A percentile compares a stretch with the other conserved stretches of the same genome.
These are phyloP conservation scores for Molanna angustata DNA, from an alignment of 2,888 invertebrate species.

Conservation along the genomic window DNA sequence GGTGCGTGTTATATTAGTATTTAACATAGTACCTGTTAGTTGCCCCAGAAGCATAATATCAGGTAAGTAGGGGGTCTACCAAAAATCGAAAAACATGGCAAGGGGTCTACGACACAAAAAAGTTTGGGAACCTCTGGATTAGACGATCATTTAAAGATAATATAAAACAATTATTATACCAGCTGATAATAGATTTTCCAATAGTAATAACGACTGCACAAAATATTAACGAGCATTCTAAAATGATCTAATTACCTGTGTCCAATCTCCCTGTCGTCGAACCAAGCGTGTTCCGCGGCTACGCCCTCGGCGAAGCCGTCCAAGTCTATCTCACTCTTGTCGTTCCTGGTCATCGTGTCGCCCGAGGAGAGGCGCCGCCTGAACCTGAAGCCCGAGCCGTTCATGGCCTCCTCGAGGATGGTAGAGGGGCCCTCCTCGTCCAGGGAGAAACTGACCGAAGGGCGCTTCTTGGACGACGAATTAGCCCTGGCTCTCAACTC, in stretches of 20 bases:
- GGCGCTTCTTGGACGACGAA: conserved; percentile 46
- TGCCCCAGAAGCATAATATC: too few species aligned
- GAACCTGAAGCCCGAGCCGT: conserved; percentile 32
- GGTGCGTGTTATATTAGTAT: too few species aligned
- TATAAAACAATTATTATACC: too few species aligned
- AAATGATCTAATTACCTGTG: conserved; percentile 54
- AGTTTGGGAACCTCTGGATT: too few species aligned
- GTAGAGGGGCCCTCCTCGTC: conserved; percentile 45
- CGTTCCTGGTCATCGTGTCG: conserved; percentile 37
- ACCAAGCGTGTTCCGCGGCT: conserved; percentile 48
- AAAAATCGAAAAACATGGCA: too few species aligned
- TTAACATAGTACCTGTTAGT: too few species aligned
- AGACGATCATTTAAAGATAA: too few species aligned
- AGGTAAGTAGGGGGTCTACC: too few species aligned
- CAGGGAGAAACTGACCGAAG: conserved; percentile 45
- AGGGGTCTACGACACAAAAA: too few species aligned
- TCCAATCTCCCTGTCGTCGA: conserved; percentile 56
- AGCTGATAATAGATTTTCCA: too few species aligned
- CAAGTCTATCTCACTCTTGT: conserved; percentile 52
- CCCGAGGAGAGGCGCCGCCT: conserved; percentile 25
- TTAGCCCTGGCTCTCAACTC: conserved; percentile 59
- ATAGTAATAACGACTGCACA: too few species aligned
- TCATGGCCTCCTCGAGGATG: conserved; percentile 46
- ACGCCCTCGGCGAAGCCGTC: conserved; percentile 55
- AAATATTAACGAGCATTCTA: too few species aligned